These are phyloP conservation scores for Ctenopoma multispine DNA, from an alignment of 2,797 vertebrate species.

Conservation along the genomic window DNA sequence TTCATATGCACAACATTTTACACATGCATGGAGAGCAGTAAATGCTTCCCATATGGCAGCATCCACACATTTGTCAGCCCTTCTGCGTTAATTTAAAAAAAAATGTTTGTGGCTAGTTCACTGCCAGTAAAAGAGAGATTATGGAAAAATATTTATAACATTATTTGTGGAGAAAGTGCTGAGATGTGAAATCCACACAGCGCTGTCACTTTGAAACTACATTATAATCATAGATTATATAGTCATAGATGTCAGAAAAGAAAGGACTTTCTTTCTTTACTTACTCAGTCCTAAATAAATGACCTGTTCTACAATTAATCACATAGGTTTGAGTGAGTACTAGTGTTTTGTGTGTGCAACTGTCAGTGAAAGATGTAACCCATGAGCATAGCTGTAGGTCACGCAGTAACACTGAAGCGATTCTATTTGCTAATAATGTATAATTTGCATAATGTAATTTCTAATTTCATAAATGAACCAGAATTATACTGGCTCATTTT, in stretches of 20 bases:
- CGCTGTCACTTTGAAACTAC: slow-evolving; percentile 19
- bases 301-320: slow-evolving; percentile 24
- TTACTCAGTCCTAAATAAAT: slow-evolving; percentile 19
- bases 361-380: slow-evolving; percentile 11
- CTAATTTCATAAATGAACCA: slow-evolving; percentile 13
- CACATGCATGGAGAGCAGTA: slow-evolving; percentile 47
- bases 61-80: slow-evolving; percentile 61
- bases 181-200: slow-evolving; percentile 44
- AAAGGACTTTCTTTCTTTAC: slow-evolving; percentile 24
- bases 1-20: slow-evolving; percentile 46
- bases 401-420: slow-evolving; percentile 1
- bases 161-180: slow-evolving; percentile 49
- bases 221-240: slow-evolving; percentile 47
- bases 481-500: slow-evolving; percentile 4
- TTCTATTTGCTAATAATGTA: too few species aligned
- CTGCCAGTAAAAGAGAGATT: slow-evolving; percentile 54
- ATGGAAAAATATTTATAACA: slow-evolving; percentile 58
- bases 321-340: slow-evolving; percentile 3
- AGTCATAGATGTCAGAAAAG: slow-evolving; percentile 45
- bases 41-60: slow-evolving; percentile 61
- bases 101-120: slow-evolving; percentile 6
- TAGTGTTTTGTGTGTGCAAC: slow-evolving; percentile 14
- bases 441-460: too few species aligned
- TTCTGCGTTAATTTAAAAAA: slow-evolving; percentile 45
- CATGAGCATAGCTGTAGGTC: slow-evolving; percentile 6